Evolutionary conservation across 1,140 invertebrate species (phyloP).

Genomic region (Calliphora vicina): DNA sequence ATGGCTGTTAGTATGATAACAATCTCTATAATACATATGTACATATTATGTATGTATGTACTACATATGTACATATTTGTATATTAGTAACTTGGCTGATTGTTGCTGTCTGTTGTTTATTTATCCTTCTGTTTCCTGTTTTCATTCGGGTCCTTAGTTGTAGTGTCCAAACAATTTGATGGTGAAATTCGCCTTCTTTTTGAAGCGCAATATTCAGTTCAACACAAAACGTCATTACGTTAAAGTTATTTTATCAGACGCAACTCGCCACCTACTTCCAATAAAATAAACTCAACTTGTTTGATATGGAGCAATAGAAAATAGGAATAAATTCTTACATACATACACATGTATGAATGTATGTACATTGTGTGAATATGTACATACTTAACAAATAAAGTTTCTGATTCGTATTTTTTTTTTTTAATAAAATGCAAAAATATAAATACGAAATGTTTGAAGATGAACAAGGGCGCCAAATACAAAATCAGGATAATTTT

Average conservation of each 20-base stretch:
- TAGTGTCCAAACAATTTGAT: background rate
- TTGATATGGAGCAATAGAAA: background rate
- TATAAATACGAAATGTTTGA: background rate
- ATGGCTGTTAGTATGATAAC: background rate
- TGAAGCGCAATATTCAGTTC: background rate
- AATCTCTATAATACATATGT: background rate
- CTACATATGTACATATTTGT: no score
- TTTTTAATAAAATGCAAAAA: background rate
- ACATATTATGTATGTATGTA: no score
- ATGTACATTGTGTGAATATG: background rate
- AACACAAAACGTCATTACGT: background rate
- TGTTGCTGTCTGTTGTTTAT: no score
- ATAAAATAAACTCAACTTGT: background rate
- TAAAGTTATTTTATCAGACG: background rate
- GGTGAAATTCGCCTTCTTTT: background rate
- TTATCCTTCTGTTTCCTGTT: no score
- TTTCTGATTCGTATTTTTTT: background rate
- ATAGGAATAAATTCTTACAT: background rate
- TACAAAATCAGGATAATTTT: background rate
- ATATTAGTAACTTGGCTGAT: no score
- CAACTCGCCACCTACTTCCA: background rate
- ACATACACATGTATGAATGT: background rate
- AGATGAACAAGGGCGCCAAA: background rate
- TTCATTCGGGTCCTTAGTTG: background rate
- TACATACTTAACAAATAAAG: no score